Conservation (phyloP, 2,888 invertebrate species). For the Cepaea hortensis region DNA sequence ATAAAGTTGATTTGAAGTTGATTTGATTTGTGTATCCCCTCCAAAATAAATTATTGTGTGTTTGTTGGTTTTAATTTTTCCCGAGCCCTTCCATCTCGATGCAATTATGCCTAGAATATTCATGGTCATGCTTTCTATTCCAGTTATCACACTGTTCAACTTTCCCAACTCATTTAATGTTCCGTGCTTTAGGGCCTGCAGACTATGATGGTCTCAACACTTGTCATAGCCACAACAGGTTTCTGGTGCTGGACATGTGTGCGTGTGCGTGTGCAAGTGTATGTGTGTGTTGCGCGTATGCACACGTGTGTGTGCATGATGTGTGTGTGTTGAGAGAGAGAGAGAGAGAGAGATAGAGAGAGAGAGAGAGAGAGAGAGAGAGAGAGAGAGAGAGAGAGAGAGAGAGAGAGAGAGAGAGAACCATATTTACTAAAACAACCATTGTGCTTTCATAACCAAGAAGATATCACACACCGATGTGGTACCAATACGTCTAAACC, state of each 20-base stretch:
- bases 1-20: too few species aligned
- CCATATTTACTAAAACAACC: background rate
- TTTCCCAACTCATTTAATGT: background rate
- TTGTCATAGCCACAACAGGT: background rate
- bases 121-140: background rate
- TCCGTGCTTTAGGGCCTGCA: background rate
- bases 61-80: too few species aligned
- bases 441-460: too few species aligned
- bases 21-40: too few species aligned
- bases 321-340: background rate
- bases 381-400: background rate
- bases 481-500: too few species aligned
- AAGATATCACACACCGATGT: too few species aligned
- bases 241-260: background rate
- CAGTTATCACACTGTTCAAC: background rate
- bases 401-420: constrained; percentile 6
- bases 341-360: constrained; percentile 20
- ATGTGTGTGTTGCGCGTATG: background rate
- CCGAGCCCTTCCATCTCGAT: too few species aligned
- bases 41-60: too few species aligned
- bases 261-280: background rate
- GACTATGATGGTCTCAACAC: background rate
- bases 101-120: too few species aligned
- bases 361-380: constrained; percentile 28
- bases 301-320: background rate